Evolutionary conservation across 2,888 invertebrate genomes (phyloP).

Genomic region (Podabrus alpinus): DNA sequence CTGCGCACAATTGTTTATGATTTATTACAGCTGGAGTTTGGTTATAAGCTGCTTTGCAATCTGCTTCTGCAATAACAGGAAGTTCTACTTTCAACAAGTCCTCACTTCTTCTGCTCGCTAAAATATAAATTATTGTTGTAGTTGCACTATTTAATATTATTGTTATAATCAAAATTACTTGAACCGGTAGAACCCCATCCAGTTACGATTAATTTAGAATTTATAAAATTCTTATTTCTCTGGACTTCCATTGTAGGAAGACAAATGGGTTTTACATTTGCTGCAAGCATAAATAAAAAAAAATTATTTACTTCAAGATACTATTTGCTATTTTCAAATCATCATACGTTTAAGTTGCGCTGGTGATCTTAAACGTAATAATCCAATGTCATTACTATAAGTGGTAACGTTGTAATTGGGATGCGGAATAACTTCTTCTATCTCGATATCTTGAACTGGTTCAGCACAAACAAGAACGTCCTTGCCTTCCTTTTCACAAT

Average conservation of each 20-base stretch:
- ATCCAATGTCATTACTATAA: conserved; percentile 63
- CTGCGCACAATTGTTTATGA: conserved; percentile 65
- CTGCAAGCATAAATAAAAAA: conserved; percentile 32
- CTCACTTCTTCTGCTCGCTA: conserved; percentile 11
- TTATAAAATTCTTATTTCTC: conserved; percentile 52
- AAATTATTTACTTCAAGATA: neutral
- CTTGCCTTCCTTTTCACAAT: conserved; percentile 50
- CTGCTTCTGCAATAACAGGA: conserved; percentile 48
- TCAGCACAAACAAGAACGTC: conserved; percentile 50
- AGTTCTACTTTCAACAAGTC: conserved; percentile 13
- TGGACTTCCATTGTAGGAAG: conserved; percentile 51
- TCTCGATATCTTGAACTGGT: conserved; percentile 57
- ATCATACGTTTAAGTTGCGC: conserved; percentile 51
- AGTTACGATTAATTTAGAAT: conserved; percentile 64
- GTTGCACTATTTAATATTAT: conserved; percentile 33
- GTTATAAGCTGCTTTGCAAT: conserved; percentile 37
- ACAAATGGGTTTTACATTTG: conserved; percentile 56
- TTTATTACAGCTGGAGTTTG: conserved; percentile 37
- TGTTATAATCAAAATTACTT: conserved; percentile 49
- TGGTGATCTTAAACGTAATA: conserved; percentile 56
- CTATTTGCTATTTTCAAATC: neutral
- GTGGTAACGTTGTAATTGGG: conserved; percentile 57
- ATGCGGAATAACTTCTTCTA: conserved; percentile 59
- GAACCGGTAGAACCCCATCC: conserved; percentile 76
- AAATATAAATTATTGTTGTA: neutral